Percentiles rank a stretch among this genome's conserved stretches.
phyloP scores from a whole-genome alignment of 35 echinoderm and acorn worm genomes.

The Ophiothrix spiculata region DNA sequence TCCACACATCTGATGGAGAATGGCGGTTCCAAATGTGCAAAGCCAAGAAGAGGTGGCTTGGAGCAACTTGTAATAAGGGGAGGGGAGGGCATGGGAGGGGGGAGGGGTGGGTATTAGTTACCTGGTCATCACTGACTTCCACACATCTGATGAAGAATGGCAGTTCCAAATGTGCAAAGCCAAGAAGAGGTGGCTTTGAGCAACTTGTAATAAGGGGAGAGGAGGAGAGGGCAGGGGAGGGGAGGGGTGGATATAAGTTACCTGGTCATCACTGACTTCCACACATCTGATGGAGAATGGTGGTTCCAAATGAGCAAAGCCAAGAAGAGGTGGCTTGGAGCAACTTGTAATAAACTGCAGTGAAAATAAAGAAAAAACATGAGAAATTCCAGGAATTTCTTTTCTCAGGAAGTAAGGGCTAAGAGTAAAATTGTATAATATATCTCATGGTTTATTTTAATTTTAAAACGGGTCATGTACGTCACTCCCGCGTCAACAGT shows the following conservation, averaged over 20 bases:
- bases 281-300: constrained; percentile 99
- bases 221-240: background rate
- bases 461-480: too few relatives aligned
- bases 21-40: too few relatives aligned
- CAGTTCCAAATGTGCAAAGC: constrained; percentile 86
- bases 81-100: background rate
- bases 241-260: too few relatives aligned
- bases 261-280: constrained; percentile 99
- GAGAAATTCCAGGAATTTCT: too few relatives aligned
- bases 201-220: constrained; percentile 97
- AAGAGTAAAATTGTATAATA: too few relatives aligned
- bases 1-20: too few relatives aligned
- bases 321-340: constrained; percentile 93
- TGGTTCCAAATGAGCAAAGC: constrained; percentile 89
- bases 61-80: too few relatives aligned
- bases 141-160: constrained; percentile 97
- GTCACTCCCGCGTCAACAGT: too few relatives aligned
- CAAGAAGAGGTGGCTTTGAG: constrained; percentile 89
- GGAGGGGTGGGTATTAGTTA: too few relatives aligned
- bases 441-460: too few relatives aligned
- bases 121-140: constrained; percentile 99
- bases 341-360: constrained; percentile 97
- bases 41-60: too few relatives aligned
- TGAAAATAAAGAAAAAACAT: background rate
- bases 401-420: too few relatives aligned